Conservation (phyloP, 1,140 invertebrate species). For the Daktulosphaira vitifoliae region DNA sequence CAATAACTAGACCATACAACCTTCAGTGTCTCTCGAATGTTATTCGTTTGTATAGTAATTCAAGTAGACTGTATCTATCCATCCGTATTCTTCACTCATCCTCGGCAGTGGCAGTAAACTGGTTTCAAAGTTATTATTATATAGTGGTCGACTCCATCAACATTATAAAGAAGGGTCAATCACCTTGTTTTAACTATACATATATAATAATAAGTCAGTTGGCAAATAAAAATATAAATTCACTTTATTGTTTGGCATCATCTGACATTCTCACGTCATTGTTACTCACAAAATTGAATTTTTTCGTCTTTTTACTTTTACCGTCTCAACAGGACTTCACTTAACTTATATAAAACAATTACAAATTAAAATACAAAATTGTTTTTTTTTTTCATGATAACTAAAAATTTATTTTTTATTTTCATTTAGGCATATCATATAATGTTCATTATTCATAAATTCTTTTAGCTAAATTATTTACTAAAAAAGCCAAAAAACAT, state of each 20-base stretch:
- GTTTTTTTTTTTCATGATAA: constrained; percentile 1
- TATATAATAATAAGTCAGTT: constrained; percentile 17
- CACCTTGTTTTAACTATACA: constrained; percentile 13
- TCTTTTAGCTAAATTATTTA: too few relatives aligned
- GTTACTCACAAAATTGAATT: too few relatives aligned
- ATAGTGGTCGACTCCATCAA: neutral
- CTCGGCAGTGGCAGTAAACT: constrained; percentile 10
- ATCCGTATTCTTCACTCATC: constrained; percentile 11
- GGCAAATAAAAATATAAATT: constrained; percentile 20
- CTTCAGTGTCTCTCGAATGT: neutral
- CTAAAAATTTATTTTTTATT: too few relatives aligned
- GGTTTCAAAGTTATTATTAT: constrained; percentile 28
- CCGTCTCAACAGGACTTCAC: too few relatives aligned
- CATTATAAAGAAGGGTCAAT: constrained; percentile 16
- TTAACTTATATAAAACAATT: too few relatives aligned
- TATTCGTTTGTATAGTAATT: constrained; percentile 25
- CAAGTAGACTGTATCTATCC: constrained; percentile 13
- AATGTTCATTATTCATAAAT: too few relatives aligned
- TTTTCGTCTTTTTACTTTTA: too few relatives aligned
- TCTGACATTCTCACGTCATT: neutral
- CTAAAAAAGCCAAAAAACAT: too few relatives aligned
- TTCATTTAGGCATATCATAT: too few relatives aligned
- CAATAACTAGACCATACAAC: constrained; percentile 6
- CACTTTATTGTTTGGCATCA: constrained; percentile 5
- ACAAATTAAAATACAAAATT: neutral